Evolutionary conservation across 2,113 vertebrate species (phyloP).

Genomic region (Entelurus aequoreus): DNA sequence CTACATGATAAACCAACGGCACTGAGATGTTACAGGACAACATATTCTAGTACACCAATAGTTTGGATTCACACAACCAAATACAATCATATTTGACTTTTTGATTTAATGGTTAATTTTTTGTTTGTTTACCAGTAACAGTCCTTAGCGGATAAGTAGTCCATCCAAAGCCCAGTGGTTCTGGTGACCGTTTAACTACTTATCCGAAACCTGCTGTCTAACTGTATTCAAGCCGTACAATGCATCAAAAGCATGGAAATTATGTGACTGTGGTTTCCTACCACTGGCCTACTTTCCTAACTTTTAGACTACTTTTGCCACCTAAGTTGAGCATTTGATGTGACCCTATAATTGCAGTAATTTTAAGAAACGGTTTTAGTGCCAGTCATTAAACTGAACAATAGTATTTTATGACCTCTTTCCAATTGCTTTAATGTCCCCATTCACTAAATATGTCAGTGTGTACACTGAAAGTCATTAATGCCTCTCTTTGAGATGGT

Average conservation of each 20-base stretch:
- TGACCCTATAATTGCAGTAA: slow-evolving; percentile 31
- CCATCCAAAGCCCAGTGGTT: background rate
- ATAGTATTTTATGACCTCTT: slow-evolving; percentile 34
- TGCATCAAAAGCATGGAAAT: background rate
- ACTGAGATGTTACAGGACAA: no score
- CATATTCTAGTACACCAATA: no score
- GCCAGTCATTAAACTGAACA: slow-evolving; percentile 42
- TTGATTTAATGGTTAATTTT: background rate
- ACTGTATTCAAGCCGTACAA: background rate
- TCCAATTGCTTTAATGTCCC: slow-evolving; percentile 13
- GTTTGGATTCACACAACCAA: background rate
- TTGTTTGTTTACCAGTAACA: background rate
- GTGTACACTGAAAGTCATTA: slow-evolving; percentile 9
- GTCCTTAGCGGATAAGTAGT: background rate
- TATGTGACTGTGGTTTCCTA: background rate
- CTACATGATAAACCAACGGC: no score
- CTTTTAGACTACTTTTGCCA: slow-evolving; percentile 8
- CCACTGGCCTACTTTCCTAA: background rate
- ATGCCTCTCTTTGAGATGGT: slow-evolving; percentile 3
- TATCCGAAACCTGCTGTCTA: no score
- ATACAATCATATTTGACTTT: background rate
- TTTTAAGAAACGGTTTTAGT: slow-evolving; percentile 50
- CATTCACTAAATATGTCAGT: slow-evolving; percentile 20
- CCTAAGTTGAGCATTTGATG: slow-evolving; percentile 7
- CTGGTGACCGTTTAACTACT: background rate